Percentiles rank a stretch among this genome's conserved stretches.
These are phyloP conservation scores for Zhuqinia jingwanae DNA, from an alignment of 2,888 invertebrate species.

Conservation along the genomic window DNA sequence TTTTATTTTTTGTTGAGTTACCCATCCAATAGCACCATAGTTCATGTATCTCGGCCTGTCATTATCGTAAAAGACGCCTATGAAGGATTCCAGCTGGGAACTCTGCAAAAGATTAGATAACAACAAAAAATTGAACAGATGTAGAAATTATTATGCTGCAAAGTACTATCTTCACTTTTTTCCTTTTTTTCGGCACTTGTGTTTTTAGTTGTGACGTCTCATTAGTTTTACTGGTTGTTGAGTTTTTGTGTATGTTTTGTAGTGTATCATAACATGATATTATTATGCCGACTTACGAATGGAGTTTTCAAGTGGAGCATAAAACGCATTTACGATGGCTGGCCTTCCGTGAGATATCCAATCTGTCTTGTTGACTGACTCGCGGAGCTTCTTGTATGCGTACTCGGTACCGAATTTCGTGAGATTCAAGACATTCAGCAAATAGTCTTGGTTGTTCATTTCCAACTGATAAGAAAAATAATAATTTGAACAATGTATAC, in stretches of 20 bases:
- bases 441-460: slow-evolving; percentile 86
- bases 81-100: slow-evolving; percentile 97
- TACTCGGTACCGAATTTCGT: slow-evolving; percentile 91
- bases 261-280: too few species aligned
- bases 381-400: slow-evolving; percentile 88
- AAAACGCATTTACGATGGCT: slow-evolving; percentile 93
- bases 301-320: slow-evolving; percentile 92
- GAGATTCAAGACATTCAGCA: slow-evolving; percentile 89
- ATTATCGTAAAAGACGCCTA: slow-evolving; percentile 94
- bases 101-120: slow-evolving; percentile 83
- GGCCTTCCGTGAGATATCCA: slow-evolving; percentile 93
- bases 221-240: slow-evolving; percentile 25
- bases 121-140: slow-evolving; percentile 23
- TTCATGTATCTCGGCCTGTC: slow-evolving; percentile 95
- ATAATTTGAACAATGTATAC: too few species aligned
- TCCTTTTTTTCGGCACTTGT: neutral
- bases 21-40: slow-evolving; percentile 94
- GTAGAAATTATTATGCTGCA: slow-evolving; percentile 26
- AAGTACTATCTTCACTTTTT: neutral
- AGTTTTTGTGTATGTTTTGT: too few species aligned
- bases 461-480: slow-evolving; percentile 84
- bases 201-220: neutral
- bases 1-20: slow-evolving; percentile 86
- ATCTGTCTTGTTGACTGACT: slow-evolving; percentile 91
- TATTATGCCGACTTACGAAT: slow-evolving; percentile 86